Evolutionary conservation across 2,113 vertebrate genomes (phyloP).

Genomic region (Heteronetta atricapilla): DNA sequence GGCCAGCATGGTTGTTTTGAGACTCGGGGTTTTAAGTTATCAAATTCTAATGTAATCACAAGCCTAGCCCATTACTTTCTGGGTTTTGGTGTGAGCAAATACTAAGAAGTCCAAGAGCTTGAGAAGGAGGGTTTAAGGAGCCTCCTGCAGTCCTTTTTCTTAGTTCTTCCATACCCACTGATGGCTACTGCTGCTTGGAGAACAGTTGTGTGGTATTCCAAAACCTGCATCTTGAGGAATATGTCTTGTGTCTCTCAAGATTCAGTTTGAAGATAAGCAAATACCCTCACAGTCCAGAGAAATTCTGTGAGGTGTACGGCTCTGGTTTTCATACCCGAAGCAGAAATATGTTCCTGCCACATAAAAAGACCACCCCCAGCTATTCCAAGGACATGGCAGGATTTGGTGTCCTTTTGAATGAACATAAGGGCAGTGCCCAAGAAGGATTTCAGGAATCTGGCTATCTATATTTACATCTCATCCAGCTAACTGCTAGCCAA

Average conservation of each 20-base stretch:
- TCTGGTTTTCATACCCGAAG: not conserved
- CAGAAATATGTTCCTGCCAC: not conserved
- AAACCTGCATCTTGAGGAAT: not conserved
- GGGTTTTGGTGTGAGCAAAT: not conserved
- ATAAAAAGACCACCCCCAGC: not conserved
- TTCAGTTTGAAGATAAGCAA: not conserved
- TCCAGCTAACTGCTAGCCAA: not conserved
- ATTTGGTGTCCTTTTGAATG: not conserved
- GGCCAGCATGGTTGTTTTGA: not conserved
- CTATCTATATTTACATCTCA: not conserved
- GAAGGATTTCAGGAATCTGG: not conserved
- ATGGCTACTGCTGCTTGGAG: not conserved
- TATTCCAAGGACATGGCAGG: not conserved
- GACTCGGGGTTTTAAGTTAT: not conserved
- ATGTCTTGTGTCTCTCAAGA: not conserved
- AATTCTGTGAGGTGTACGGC: not conserved
- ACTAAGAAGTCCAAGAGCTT: not conserved
- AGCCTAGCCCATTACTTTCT: not conserved
- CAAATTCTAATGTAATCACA: not conserved
- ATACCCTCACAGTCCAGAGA: not conserved
- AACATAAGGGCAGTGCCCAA: not conserved
- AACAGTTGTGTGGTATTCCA: not conserved
- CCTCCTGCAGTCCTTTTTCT: not conserved
- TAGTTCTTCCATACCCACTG: not conserved
- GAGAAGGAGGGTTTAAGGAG: not conserved